A percentile compares a stretch with the other conserved stretches of the same genome.
Evolutionary conservation across 1,140 invertebrate genomes (phyloP).

Genomic region (Diabrotica virgifera): DNA sequence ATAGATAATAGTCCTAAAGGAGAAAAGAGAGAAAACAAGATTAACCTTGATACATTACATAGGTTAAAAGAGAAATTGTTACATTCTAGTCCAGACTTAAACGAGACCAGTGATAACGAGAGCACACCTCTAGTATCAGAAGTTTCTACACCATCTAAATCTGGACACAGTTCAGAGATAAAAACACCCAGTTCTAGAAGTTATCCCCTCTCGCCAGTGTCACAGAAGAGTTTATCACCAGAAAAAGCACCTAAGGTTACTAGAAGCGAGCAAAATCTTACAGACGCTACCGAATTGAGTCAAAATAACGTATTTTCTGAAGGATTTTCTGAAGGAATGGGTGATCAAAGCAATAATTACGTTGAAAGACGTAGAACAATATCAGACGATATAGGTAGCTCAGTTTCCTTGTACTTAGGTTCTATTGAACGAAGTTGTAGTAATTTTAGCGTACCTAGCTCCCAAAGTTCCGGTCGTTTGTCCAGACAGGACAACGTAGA

Average conservation of each 20-base stretch:
- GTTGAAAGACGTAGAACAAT: conserved; percentile 30
- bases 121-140: conserved; percentile 49
- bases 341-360: conserved; percentile 1
- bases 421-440: conserved; percentile 19
- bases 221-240: conserved; percentile 38
- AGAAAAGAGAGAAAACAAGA: conserved; percentile 21
- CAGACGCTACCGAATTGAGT: conserved; percentile 19
- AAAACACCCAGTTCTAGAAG: conserved; percentile 39
- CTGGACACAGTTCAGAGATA: conserved; percentile 33
- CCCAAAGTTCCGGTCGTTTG: conserved; percentile 39
- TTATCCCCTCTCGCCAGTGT: conserved; percentile 35
- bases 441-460: conserved; percentile 33
- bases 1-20: conserved; percentile 39
- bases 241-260: conserved; percentile 24
- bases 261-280: conserved; percentile 33
- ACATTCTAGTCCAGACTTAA: conserved; percentile 43
- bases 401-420: conserved; percentile 23
- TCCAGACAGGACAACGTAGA: conserved; percentile 45
- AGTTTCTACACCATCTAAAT: conserved; percentile 42
- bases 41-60: conserved; percentile 46
- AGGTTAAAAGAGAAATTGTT: conserved; percentile 50
- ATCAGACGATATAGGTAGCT: conserved; percentile 33
- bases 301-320: conserved; percentile 3
- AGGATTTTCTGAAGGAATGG: not conserved
- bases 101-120: conserved; percentile 47